Evolutionary conservation across 2,888 invertebrate genomes (phyloP).

Genomic region (Aporophyla lueneburgensis): DNA sequence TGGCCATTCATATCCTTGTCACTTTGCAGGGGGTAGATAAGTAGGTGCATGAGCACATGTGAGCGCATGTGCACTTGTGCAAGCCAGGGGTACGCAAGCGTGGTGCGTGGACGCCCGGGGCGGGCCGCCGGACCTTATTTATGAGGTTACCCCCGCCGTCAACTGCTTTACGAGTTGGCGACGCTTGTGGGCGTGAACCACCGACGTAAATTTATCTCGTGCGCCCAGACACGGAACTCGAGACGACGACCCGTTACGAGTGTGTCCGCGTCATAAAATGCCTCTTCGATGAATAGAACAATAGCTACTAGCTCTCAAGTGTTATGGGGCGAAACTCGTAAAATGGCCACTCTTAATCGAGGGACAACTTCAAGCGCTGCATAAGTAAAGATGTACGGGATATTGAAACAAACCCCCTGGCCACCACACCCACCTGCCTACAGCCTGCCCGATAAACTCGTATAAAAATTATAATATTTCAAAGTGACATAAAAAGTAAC

Average conservation of each 20-base stretch:
- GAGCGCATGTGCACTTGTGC: constrained; percentile 57
- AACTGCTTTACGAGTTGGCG: constrained; percentile 83
- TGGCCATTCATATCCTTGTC: constrained; percentile 58
- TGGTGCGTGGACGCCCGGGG: constrained; percentile 67
- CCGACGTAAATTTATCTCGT: constrained; percentile 81
- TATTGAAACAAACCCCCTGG: constrained; percentile 10
- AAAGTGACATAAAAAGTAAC: constrained; percentile 70
- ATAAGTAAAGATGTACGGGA: constrained; percentile 18
- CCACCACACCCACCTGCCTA: constrained; percentile 22
- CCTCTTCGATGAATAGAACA: constrained; percentile 84
- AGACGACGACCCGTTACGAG: constrained; percentile 70
- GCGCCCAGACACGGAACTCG: constrained; percentile 75
- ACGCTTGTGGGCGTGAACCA: constrained; percentile 81
- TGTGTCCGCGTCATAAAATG: constrained; percentile 82
- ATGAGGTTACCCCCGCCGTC: constrained; percentile 77
- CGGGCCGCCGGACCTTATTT: constrained; percentile 77
- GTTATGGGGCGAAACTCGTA: constrained; percentile 72
- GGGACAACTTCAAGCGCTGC: constrained; percentile 32
- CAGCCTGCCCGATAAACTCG: constrained; percentile 39
- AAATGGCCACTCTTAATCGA: constrained; percentile 63
- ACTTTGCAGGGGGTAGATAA: constrained; percentile 55
- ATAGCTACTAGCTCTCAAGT: constrained; percentile 69
- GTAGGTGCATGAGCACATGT: constrained; percentile 58
- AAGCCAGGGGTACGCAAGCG: constrained; percentile 44
- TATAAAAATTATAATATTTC: constrained; percentile 45